Conservation (phyloP, 2,888 invertebrate species). For the Scaptomyza parva region DNA sequence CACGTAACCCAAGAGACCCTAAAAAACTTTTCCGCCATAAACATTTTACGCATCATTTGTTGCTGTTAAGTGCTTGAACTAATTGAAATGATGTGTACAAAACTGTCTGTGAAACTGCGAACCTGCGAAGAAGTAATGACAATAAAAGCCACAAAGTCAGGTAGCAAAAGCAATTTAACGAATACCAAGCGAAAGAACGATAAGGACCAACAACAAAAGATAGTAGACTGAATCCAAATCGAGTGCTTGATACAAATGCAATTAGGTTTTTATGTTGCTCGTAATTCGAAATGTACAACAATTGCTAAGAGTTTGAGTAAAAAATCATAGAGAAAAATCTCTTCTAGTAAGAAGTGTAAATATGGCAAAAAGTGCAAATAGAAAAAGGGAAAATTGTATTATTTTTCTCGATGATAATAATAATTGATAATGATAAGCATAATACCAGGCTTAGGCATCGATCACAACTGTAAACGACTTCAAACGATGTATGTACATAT, state of each 20-base stretch:
- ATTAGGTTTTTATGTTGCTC: conserved; percentile 24
- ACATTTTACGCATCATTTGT: not conserved
- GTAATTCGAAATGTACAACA: conserved; percentile 14
- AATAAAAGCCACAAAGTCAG: not conserved
- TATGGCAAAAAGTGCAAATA: too few relatives aligned
- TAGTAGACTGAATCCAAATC: conserved; percentile 7
- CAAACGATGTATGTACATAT: not conserved
- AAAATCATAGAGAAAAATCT: too few relatives aligned
- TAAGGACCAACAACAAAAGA: conserved; percentile 8
- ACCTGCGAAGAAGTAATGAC: not conserved
- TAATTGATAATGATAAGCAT: conserved; percentile 49
- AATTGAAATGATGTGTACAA: conserved; percentile 7
- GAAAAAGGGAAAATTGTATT: too few relatives aligned
- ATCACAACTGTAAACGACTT: not conserved
- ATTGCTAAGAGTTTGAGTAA: not conserved
- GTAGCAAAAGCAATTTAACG: conserved; percentile 2
- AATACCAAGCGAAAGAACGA: conserved; percentile 11
- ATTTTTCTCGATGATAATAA: conserved; percentile 8
- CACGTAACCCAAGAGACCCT: not conserved
- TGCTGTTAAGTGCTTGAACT: not conserved
- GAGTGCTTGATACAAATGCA: conserved; percentile 24
- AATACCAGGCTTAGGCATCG: not conserved
- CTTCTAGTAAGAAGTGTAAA: too few relatives aligned
- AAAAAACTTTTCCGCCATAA: not conserved
- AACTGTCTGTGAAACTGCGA: not conserved